A percentile compares a stretch with the other conserved stretches of the same genome.
Conservation (phyloP, 1,140 invertebrate genomes). For the Bicyclus anynana region DNA sequence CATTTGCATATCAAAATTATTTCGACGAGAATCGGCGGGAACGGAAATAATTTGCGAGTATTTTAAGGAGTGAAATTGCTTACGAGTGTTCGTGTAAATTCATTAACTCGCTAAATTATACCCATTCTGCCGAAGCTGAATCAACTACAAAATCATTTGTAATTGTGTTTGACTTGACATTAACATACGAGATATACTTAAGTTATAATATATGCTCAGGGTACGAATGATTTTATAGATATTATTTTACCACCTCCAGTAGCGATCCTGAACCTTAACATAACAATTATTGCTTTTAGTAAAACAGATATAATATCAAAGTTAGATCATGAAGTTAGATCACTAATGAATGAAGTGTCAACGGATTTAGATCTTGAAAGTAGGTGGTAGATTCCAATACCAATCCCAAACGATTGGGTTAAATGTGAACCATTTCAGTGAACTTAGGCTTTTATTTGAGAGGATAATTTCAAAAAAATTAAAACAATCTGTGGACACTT, state of each 20-base stretch:
- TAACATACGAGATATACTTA: no score
- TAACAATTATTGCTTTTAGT: conserved; percentile 23
- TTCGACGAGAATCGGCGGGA: conserved; percentile 27
- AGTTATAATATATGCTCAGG: not conserved
- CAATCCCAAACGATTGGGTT: no score
- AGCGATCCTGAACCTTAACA: conserved; percentile 21
- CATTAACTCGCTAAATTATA: conserved; percentile 35
- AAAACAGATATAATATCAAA: no score
- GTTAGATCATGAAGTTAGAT: conserved; percentile 8
- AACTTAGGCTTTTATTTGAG: no score
- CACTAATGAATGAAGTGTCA: conserved; percentile 25
- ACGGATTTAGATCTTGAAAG: conserved; percentile 2
- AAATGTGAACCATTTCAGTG: no score
- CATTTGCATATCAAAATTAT: conserved; percentile 43
- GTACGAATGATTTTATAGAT: conserved; percentile 33
- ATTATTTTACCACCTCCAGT: conserved; percentile 32
- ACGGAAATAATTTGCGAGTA: conserved; percentile 34
- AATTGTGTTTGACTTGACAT: conserved; percentile 10
- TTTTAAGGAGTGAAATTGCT: conserved; percentile 35
- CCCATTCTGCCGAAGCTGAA: conserved; percentile 29
- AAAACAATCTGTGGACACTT: no score
- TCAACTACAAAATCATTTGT: conserved; percentile 36
- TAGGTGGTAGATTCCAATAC: no score
- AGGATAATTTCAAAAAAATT: no score
- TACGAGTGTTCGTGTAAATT: conserved; percentile 29